Evolutionary conservation across 2,888 invertebrate species (phyloP), one percentile per base, ranked within the genome.

Genomic region (Melitaea athalia): DNA sequence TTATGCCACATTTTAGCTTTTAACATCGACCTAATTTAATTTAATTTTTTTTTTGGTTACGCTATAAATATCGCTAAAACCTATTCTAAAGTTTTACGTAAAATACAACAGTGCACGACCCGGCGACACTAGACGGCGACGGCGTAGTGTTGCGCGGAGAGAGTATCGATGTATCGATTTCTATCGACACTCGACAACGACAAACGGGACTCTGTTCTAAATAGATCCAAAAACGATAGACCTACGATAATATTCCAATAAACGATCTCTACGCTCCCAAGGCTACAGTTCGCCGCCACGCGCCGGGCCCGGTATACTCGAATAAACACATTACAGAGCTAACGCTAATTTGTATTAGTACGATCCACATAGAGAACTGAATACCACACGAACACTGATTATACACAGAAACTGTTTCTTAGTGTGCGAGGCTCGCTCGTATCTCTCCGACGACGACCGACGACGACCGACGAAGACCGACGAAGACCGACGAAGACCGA

Each of bases 61-160:
- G 42, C 57, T 57, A 57, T 42, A 38, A 11, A 33, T 57, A 38
- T 57, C 42, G 38, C 57, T 57, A 57, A 42, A 11, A 42, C 57
- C 57, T 57, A 57, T 17, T 15, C 57, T 57, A 57, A 53, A 33
- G 57, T 57, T 57, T 57, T 52, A 24, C 24, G 17, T 50, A 50
- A 57, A 38, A 15, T 10, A 42, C 5, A 0, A 7, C 10, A 10
- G 57, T 11, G 57, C 38, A 57, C 55, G 53, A 11, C 7, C 57
- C 57, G 57, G 10, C 42, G 38, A 42, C 57, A n/a, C 17, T 57
- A 42, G 15, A n/a, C 15, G n/a, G 15, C 11, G 57, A 42, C 57
- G 53, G 12, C 4, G 52, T 55, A 57, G 57, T 57, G 57, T 17
- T 57, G 57, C 42, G 42, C 38, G 15, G 24, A 7, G 7, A 38